Percentiles rank a stretch among this genome's conserved stretches.
These are phyloP conservation scores for Neoaliturus tenellus DNA, from an alignment of 2,888 invertebrate genomes.

Conservation along the genomic window DNA sequence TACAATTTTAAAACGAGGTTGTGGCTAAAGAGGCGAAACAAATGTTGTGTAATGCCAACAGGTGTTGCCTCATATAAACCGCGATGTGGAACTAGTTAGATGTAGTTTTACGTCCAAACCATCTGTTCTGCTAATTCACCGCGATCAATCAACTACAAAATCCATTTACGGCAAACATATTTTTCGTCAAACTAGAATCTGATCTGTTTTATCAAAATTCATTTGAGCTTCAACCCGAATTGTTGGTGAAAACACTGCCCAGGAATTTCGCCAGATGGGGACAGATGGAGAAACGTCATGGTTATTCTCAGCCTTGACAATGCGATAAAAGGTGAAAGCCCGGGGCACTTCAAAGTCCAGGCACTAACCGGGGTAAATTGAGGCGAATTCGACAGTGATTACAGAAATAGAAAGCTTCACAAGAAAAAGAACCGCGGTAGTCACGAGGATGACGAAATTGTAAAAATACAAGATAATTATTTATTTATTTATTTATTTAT, in stretches of 20 bases:
- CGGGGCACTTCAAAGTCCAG: background rate
- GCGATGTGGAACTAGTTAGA: background rate
- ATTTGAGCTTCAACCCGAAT: no score
- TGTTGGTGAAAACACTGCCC: no score
- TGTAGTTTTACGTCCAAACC: conserved; percentile 1
- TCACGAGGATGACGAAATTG: conserved; percentile 31
- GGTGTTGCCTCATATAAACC: conserved; percentile 8
- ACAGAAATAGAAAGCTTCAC: background rate
- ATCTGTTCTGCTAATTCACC: background rate
- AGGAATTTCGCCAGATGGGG: no score
- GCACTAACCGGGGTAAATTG: background rate
- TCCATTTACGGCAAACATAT: background rate
- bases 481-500: no score
- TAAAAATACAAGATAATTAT: background rate
- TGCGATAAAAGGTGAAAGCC: conserved; percentile 32
- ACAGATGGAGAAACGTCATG: conserved; percentile 8
- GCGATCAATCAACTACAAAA: background rate
- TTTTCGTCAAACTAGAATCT: no score
- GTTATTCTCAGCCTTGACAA: conserved; percentile 21
- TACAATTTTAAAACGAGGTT: background rate
- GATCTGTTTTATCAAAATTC: no score
- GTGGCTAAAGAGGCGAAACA: background rate
- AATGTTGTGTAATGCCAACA: background rate
- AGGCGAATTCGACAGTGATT: no score
- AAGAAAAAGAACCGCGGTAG: background rate